These are phyloP conservation scores for Rhinoraja longicauda DNA, from an alignment of 2,797 vertebrate genomes.

Conservation along the genomic window DNA sequence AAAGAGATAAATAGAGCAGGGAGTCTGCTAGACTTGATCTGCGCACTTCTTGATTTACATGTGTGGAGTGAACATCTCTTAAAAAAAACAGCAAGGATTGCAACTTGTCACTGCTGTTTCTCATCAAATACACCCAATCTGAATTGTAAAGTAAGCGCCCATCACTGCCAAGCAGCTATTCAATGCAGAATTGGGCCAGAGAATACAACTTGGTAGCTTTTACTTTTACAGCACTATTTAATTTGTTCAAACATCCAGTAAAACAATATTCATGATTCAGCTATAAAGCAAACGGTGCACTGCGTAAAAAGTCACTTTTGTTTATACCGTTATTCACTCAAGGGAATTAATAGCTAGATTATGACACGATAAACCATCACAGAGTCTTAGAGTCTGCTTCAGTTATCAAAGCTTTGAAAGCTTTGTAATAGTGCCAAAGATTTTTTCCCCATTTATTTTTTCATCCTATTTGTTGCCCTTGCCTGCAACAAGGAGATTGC, in stretches of 20 bases:
- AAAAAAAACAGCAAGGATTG: neutral
- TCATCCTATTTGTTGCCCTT: no score
- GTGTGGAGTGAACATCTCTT: neutral
- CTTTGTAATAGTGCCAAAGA: neutral
- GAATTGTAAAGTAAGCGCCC: neutral
- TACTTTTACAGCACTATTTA: no score
- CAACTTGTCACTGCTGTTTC: neutral
- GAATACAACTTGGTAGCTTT: neutral
- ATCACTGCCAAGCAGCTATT: neutral
- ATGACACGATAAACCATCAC: no score
- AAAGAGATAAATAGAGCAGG: neutral
- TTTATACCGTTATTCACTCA: no score
- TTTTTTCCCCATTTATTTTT: neutral
- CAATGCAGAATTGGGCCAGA: neutral
- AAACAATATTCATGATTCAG: no score
- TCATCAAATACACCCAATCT: neutral
- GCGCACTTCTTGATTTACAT: neutral
- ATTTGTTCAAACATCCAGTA: no score
- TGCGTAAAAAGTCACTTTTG: no score
- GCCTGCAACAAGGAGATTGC: no score
- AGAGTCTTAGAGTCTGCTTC: no score
- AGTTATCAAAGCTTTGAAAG: no score
- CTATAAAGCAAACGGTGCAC: no score
- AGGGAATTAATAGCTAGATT: no score
- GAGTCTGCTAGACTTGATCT: neutral